Percentiles rank a stretch among this genome's conserved stretches.
Conservation (phyloP, 2,113 vertebrate species). For the Callorhinus ursinus region DNA sequence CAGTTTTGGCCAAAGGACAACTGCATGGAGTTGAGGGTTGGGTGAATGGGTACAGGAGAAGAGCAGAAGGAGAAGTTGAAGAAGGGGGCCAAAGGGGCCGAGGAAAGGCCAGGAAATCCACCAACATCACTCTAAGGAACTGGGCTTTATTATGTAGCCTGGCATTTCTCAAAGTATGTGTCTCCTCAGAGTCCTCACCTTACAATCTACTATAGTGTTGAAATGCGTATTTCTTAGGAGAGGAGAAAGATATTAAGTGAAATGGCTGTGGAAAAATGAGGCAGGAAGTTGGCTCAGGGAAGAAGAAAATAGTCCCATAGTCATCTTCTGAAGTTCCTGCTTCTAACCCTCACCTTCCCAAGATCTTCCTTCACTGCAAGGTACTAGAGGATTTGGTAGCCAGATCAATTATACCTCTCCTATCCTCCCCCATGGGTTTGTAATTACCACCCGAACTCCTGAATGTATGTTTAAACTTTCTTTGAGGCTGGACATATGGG, state of each 20-base stretch:
- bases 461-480: neutral
- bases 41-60: neutral
- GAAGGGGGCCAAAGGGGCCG: accelerated
- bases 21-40: neutral
- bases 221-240: neutral
- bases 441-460: neutral
- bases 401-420: neutral
- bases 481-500: neutral
- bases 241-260: neutral
- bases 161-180: neutral
- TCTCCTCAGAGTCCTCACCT: neutral
- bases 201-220: neutral
- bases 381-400: no score
- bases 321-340: neutral
- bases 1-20: neutral
- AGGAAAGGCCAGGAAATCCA: neutral
- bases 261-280: neutral
- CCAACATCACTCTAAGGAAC: accelerated
- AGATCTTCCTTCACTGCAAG: neutral
- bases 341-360: neutral
- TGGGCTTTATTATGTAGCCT: accelerated
- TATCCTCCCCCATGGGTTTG: neutral
- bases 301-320: neutral
- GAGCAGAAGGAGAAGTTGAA: neutral
- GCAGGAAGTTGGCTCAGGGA: neutral